Evolutionary conservation across 2,797 vertebrate genomes (phyloP), one percentile per base, ranked within the genome.

Genomic region (Lagorchestes hirsutus): DNA sequence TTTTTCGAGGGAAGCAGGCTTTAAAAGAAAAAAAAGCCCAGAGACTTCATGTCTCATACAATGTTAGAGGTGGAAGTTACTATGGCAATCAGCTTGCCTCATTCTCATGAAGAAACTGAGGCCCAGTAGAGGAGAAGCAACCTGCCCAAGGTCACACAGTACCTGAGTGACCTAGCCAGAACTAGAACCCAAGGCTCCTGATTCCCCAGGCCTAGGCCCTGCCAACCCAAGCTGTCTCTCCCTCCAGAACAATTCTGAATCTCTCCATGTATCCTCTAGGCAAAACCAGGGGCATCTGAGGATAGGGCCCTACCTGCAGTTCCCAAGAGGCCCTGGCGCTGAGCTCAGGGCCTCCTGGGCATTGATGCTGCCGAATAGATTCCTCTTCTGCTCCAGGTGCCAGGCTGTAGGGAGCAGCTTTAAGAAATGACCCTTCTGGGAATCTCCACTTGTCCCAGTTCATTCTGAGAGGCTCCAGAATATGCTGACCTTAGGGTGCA

Each of bases 401-500:
- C 31, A 22, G 91, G 90, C 67, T 62, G 87, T 92, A 92, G 57
- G 24, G 13, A 57, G 90, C 3, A 92, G 55, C 55, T 31, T 57
- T 55, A 54, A 82, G 55, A 95, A 4, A 0, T n/a, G 82, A 12
- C 91, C 58, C 14, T 54, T 18, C 46, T 22, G 95, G 93, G 56
- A 87, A 55, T 46, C 57, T 40, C 34, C 54, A 8, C 1, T 0
- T 92, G 46, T 46, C 34, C 92, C 56, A 55, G 50, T 52, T 87
- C 24, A 10, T 34, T 55, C 54, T 5, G 14, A 0, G 22, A 91
- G 28, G 54, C 29, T 31, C 0, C 1, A 13, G 5, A 12, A 6
- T 55, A 28, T 29, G 34, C 8, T n/a, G 52, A 94, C 13, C n/a
- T 82, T 27, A 34, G 90, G 50, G 34, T 55, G 31, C 8, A 28